Evolutionary conservation across 2,113 vertebrate species (phyloP).

Genomic region (Ivindomyrus marchei): DNA sequence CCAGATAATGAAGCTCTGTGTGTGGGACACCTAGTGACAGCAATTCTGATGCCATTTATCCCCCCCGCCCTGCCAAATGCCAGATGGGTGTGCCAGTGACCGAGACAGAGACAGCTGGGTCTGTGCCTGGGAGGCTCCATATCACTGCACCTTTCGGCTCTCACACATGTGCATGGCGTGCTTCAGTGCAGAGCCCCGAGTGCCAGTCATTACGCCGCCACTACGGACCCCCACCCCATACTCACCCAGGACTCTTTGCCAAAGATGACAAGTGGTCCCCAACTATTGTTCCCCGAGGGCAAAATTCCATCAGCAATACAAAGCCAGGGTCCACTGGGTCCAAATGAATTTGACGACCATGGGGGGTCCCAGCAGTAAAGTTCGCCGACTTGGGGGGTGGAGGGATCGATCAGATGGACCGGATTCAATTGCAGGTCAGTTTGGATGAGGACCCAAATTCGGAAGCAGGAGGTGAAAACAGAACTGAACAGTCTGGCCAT

Average conservation of each 20-base stretch:
- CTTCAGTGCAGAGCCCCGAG: background rate
- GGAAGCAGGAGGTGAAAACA: background rate
- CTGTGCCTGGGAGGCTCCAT: constrained; percentile 56
- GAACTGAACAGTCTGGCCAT: background rate
- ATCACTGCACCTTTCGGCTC: background rate
- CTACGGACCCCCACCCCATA: background rate
- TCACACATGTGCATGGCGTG: background rate
- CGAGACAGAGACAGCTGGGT: constrained; percentile 73
- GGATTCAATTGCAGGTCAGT: background rate
- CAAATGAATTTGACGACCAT: background rate
- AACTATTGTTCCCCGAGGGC: background rate
- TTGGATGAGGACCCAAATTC: background rate
- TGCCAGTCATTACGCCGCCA: background rate
- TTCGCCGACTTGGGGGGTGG: no score
- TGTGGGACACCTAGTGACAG: constrained; percentile 68
- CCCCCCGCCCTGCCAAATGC: constrained; percentile 53
- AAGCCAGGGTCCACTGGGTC: background rate
- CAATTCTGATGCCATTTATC: constrained; percentile 78
- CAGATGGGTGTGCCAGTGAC: constrained; percentile 69
- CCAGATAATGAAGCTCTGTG: constrained; percentile 76
- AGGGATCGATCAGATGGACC: no score
- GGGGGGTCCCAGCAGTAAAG: background rate
- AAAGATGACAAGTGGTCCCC: background rate
- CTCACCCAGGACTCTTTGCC: background rate
- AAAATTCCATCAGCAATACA: background rate